Evolutionary conservation across 2,888 invertebrate genomes (phyloP).

Genomic region (Drosophila macrospina): DNA sequence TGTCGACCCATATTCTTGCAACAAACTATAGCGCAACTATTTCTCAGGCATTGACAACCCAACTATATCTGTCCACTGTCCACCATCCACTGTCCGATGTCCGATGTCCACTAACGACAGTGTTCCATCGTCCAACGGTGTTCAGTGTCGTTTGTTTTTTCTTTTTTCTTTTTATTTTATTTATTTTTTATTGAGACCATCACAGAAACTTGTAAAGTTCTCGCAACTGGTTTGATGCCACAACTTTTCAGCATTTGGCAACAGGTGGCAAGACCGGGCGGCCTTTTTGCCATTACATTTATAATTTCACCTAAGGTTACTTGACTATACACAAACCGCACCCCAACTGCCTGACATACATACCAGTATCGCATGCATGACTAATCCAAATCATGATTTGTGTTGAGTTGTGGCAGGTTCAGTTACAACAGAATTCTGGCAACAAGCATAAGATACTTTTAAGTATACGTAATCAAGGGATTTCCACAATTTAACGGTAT

Average conservation of each 20-base stretch:
- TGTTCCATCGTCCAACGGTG: conserved; percentile 31
- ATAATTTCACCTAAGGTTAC: conserved; percentile 50
- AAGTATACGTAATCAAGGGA: conserved; percentile 19
- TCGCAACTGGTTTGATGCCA: conserved; percentile 53
- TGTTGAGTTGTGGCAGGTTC: background rate
- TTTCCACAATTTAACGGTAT: conserved; percentile 14
- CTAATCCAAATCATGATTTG: background rate
- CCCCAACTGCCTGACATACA: conserved; percentile 3
- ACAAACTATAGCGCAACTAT: conserved; percentile 57
- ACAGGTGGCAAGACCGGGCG: conserved; percentile 45
- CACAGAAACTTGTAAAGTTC: conserved; percentile 47
- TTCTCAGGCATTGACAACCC: conserved; percentile 46
- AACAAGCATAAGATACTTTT: background rate
- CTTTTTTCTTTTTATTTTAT: background rate
- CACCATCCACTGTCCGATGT: conserved; percentile 3
- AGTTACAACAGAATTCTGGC: background rate
- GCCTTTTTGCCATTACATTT: conserved; percentile 37
- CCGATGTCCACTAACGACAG: conserved; percentile 14
- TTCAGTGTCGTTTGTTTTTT: conserved; percentile 8
- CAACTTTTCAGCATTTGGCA: conserved; percentile 37
- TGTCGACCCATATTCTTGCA: conserved; percentile 70
- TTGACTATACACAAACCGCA: conserved; percentile 8
- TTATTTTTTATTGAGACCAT: conserved; percentile 43
- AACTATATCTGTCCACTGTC: conserved; percentile 28
- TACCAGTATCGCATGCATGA: background rate